Evolutionary conservation across 2,888 invertebrate species (phyloP).

Genomic region (Hypena proboscidalis): DNA sequence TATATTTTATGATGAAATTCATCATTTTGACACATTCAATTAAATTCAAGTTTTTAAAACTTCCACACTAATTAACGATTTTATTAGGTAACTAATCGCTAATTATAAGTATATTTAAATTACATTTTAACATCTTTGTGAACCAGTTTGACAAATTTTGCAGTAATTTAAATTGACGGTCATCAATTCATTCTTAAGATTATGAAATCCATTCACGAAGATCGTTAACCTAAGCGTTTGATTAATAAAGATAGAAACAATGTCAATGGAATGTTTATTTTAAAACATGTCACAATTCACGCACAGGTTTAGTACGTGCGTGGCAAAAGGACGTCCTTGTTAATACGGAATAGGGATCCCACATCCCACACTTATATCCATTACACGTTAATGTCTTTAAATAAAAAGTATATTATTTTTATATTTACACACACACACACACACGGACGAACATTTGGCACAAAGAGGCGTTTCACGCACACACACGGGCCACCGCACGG

Average conservation of each 20-base stretch:
- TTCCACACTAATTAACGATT: slow-evolving; percentile 45
- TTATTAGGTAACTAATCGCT: slow-evolving; percentile 54
- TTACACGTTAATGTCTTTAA: slow-evolving; percentile 56
- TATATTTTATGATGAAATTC: slow-evolving; percentile 49
- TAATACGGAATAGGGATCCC: slow-evolving; percentile 21
- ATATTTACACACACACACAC: slow-evolving; percentile 66
- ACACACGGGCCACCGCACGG: slow-evolving; percentile 63
- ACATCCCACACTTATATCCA: slow-evolving; percentile 48
- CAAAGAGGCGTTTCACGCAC: slow-evolving; percentile 78
- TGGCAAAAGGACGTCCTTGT: slow-evolving; percentile 7
- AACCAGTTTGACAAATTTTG: slow-evolving; percentile 52
- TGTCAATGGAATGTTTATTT: slow-evolving; percentile 45
- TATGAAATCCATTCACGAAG: slow-evolving; percentile 41
- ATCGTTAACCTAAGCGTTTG: slow-evolving; percentile 44
- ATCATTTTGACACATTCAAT: slow-evolving; percentile 58
- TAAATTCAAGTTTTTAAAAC: slow-evolving; percentile 56
- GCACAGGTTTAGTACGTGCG: slow-evolving; percentile 18
- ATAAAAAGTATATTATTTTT: slow-evolving; percentile 55
- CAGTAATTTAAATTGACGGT: slow-evolving; percentile 64
- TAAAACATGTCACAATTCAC: slow-evolving; percentile 27
- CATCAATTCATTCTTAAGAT: slow-evolving; percentile 48
- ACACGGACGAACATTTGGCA: slow-evolving; percentile 78
- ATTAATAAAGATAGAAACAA: slow-evolving; percentile 45
- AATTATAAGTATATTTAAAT: slow-evolving; percentile 54
- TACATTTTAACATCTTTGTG: slow-evolving; percentile 51